Evolutionary conservation across 2,888 invertebrate species (phyloP).

Genomic region (Schrankia costaestrigalis): DNA sequence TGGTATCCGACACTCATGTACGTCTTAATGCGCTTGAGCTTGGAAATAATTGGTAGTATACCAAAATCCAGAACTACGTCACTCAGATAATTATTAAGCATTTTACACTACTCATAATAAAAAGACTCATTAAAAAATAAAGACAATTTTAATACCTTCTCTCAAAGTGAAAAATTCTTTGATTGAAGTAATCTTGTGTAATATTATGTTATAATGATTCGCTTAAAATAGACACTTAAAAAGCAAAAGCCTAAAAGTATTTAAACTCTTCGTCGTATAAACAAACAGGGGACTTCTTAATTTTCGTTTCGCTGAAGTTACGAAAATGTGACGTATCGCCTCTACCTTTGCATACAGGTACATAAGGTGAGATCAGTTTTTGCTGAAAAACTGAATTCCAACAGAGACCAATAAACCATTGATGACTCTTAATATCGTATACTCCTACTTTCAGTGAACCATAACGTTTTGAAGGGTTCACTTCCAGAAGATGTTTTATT

Average conservation of each 20-base stretch:
- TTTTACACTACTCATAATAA: no score
- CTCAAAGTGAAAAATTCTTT: no score
- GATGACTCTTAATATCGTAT: constrained; percentile 93
- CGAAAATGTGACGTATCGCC: constrained; percentile 86
- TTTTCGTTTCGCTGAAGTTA: constrained; percentile 73
- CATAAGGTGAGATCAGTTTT: constrained; percentile 82
- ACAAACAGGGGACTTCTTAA: constrained; percentile 70
- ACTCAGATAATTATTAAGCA: no score
- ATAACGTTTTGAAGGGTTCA: constrained; percentile 79
- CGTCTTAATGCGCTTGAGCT: no score
- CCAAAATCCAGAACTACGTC: no score
- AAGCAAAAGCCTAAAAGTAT: constrained; percentile 78
- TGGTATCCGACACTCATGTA: no score
- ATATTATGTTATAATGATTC: no score
- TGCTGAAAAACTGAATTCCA: constrained; percentile 91
- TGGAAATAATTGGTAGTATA: no score
- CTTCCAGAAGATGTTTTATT: constrained; percentile 87
- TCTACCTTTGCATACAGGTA: constrained; percentile 73
- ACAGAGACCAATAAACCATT: constrained; percentile 91
- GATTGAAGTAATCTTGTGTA: no score
- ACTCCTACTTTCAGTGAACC: constrained; percentile 94
- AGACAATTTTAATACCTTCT: no score
- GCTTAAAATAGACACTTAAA: no score
- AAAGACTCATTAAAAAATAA: no score
- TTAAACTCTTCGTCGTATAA: constrained; percentile 83